phyloP scores from a whole-genome alignment of 2,113 vertebrate species.

The Ciconia boyciana region DNA sequence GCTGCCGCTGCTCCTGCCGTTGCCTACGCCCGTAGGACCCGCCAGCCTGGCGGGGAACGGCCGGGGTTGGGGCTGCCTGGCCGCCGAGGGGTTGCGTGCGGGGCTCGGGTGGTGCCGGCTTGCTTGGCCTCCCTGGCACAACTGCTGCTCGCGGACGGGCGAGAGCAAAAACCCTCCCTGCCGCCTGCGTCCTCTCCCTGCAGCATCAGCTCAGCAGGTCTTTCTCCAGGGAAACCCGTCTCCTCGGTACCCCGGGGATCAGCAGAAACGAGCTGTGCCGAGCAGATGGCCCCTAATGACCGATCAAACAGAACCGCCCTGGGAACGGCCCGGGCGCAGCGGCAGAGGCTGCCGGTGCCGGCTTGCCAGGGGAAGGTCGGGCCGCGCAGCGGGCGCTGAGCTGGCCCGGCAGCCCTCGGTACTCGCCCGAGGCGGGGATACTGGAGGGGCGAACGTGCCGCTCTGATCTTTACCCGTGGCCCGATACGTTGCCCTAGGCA shows the following conservation, averaged over 20 bases:
- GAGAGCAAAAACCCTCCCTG: not conserved
- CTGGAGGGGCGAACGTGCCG: fast-evolving
- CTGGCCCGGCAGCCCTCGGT: not conserved
- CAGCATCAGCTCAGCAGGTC: not conserved
- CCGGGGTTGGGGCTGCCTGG: not conserved
- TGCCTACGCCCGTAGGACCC: fast-evolving
- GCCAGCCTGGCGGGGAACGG: fast-evolving
- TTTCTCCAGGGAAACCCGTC: not conserved
- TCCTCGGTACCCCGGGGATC: not conserved
- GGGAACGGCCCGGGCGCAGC: not conserved
- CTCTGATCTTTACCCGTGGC: not conserved
- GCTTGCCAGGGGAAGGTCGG: not conserved
- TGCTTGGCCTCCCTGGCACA: not conserved
- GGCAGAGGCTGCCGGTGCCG: not conserved
- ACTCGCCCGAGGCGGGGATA: fast-evolving
- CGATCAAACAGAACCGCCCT: not conserved
- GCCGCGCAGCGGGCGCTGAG: not conserved
- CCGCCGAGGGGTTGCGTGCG: too few species aligned
- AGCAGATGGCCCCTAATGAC: not conserved
- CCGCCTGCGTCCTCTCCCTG: not conserved
- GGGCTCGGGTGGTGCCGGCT: not conserved
- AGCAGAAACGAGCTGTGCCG: not conserved
- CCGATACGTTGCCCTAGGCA: fast-evolving
- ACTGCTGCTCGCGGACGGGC: fast-evolving
- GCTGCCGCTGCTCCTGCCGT: not conserved